These are phyloP conservation scores for Crotalus viridis DNA, from an alignment of 2,113 vertebrate species.

Conservation along the genomic window DNA sequence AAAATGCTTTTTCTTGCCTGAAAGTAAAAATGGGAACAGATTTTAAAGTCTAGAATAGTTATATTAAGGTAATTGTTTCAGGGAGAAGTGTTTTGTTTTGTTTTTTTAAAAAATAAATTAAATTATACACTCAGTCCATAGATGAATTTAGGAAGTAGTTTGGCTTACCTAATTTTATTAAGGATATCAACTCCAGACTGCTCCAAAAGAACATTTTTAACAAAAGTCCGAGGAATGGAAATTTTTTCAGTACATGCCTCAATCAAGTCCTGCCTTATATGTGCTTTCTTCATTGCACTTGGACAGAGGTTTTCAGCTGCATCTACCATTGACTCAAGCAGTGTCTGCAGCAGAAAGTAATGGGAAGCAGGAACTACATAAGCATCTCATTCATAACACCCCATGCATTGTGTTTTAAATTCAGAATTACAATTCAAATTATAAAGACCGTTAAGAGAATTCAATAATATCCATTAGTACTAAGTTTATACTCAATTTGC, in stretches of 20 bases:
- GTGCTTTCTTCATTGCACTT: conserved; percentile 87
- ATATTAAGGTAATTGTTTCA: background rate
- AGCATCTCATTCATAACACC: background rate
- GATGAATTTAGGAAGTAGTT: background rate
- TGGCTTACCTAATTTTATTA: conserved; percentile 92
- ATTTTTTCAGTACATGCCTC: conserved; percentile 87
- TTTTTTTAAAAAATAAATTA: background rate
- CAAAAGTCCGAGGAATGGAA: conserved; percentile 89
- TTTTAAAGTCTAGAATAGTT: background rate
- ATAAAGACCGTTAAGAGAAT: background rate
- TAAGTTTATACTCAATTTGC: background rate
- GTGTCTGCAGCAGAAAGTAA: conserved; percentile 66
- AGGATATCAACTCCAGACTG: conserved; percentile 96
- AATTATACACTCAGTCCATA: background rate
- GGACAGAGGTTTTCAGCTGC: conserved; percentile 90
- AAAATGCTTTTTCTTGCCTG: background rate
- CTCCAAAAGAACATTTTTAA: conserved; percentile 92
- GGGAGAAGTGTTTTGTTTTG: too few species aligned
- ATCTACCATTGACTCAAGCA: conserved; percentile 93
- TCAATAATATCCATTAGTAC: background rate
- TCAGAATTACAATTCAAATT: background rate
- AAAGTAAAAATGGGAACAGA: background rate
- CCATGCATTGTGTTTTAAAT: background rate
- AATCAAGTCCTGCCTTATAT: conserved; percentile 86
- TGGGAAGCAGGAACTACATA: conserved; percentile 21